Base-by-base conservation (phyloP, 2,113 vertebrate species). In the Corythoichthys intestinalis region DNA sequence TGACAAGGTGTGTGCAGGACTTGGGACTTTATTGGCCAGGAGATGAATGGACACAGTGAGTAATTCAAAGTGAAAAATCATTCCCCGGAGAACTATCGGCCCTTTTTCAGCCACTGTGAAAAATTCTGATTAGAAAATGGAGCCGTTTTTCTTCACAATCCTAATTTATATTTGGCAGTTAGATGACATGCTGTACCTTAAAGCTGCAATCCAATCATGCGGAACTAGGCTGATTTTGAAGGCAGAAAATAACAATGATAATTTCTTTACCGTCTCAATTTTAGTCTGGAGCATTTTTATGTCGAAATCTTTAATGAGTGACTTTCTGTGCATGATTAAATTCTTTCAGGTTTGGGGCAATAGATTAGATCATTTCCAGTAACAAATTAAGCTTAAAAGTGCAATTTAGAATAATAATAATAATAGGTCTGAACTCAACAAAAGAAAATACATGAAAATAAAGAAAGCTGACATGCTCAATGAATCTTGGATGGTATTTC, bases 1-100 rank as follows among this genome's bases (percentile, higher is more conserved):
- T 84, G 84, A 87, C 88, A 83, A 83, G 85, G 75, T 65, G 20
- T 81, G 66, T 28, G 74, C 73, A 74, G 73, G 83, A 85, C 77
- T 61, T 73, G 12, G 72, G 80, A 83, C 80, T 85, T 86, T 89
- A 88, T 79, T 82, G 80, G 82, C 69, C 48, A 14, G 67, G 74
- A 86, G 85, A 88, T 79, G 67, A 86, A 88, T 85, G 79, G 75
- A 76, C 78, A 57, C 0, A 41, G 79, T 65, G 54, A 86, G 82
- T 87, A 83, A 86, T 88, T 89, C 79, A 84, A 81, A 89, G 82
- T 84, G 87, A 90, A 90, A 88, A 86, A 88, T 85, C 59, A 57
- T 72, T 69, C 84, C 85, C 80, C 60, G 68, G 75, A 84, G 86
- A 83, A 88, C 82, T 76, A 71, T 75, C 81, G 12, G 20, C 17